These are phyloP conservation scores for Phylloscopus trochilus DNA, from an alignment of 2,113 vertebrate genomes.

Conservation along the genomic window DNA sequence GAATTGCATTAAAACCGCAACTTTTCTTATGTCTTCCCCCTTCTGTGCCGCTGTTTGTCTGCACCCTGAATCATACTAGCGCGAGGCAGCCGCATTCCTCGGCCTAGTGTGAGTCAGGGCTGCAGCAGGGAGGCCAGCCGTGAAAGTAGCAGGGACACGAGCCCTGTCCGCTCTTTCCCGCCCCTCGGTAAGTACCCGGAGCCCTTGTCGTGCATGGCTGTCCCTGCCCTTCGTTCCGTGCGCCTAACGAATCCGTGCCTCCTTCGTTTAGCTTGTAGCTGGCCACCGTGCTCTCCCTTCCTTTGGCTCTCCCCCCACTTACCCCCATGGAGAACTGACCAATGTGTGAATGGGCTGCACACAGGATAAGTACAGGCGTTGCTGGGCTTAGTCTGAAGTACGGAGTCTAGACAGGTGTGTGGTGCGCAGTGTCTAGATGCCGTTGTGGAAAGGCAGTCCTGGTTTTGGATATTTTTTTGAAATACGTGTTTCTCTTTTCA, in stretches of 20 bases:
- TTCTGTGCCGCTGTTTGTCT: conserved; percentile 50
- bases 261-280: conserved; percentile 22
- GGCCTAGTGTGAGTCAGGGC: conserved; percentile 98
- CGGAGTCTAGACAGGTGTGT: background rate
- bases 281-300: background rate
- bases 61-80: conserved; percentile 78
- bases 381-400: background rate
- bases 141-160: conserved; percentile 97
- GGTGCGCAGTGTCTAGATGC: accelerated
- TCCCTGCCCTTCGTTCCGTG: background rate
- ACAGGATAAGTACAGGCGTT: background rate
- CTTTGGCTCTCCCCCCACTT: background rate
- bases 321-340: background rate
- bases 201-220: conserved; percentile 43
- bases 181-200: conserved; percentile 89
- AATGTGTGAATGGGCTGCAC: conserved; percentile 22
- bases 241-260: background rate
- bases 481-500: accelerated
- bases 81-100: conserved; percentile 95
- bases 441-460: background rate
- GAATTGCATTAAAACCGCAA: conserved; percentile 59
- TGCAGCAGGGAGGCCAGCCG: conserved; percentile 98
- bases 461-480: background rate
- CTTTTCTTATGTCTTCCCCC: conserved; percentile 70
- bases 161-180: conserved; percentile 93